These are phyloP conservation scores for Palloptera scutellata DNA, from an alignment of 2,888 invertebrate genomes.

Conservation along the genomic window DNA sequence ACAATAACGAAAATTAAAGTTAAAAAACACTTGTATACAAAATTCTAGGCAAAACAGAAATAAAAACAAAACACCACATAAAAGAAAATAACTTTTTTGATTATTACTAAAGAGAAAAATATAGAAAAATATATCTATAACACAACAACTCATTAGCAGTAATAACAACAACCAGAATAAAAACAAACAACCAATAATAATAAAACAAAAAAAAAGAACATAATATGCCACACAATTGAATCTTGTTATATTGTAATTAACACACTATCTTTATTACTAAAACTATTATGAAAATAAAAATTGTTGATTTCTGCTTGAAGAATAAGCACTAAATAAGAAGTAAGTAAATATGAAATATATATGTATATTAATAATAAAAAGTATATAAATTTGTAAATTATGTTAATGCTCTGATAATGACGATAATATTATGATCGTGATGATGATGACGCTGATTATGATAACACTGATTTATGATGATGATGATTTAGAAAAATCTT, in stretches of 20 bases:
- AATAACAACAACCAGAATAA: neutral
- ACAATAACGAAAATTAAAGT: no score
- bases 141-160: neutral
- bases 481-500: neutral
- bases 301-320: neutral
- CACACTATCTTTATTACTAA: constrained; percentile 13
- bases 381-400: constrained; percentile 3
- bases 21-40: no score
- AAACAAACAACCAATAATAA: constrained; percentile 2
- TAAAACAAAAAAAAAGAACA: neutral
- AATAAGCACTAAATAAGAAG: no score
- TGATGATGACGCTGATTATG: neutral
- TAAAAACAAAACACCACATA: no score
- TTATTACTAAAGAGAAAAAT: neutral
- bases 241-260: constrained; percentile 22
- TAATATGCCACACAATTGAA: neutral
- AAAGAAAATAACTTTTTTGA: no score
- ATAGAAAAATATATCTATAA: neutral
- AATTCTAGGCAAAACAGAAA: no score
- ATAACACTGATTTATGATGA: neutral
- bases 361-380: neutral
- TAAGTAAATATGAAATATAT: neutral
- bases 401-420: neutral
- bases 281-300: constrained; percentile 17
- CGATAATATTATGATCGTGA: neutral